Percentiles rank a stretch among this genome's conserved stretches.
Evolutionary conservation across 2,888 invertebrate genomes (phyloP).

Genomic region (Patella ulyssiponensis): DNA sequence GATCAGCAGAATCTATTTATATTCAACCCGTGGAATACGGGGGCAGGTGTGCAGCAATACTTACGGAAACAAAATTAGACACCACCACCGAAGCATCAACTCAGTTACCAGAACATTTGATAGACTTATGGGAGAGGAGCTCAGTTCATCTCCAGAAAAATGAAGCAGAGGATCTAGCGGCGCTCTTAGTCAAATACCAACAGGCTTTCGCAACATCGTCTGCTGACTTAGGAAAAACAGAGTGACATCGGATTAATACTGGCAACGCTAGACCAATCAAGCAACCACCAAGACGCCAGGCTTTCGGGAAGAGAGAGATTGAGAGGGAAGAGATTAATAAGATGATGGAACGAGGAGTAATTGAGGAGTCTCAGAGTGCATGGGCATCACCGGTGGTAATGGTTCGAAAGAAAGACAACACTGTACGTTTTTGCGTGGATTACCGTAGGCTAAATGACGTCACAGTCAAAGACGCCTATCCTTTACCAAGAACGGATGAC

Average conservation of each 20-base stretch:
- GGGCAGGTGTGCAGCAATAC: no score
- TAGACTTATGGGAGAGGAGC: conserved; percentile 7
- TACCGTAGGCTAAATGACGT: conserved; percentile 33
- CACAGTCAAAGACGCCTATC: conserved; percentile 26
- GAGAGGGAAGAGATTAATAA: no score
- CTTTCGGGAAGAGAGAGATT: conserved; percentile 25
- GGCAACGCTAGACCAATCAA: conserved; percentile 25
- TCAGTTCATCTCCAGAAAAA: not conserved
- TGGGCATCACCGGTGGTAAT: no score
- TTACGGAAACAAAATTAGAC: no score
- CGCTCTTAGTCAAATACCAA: conserved; percentile 24
- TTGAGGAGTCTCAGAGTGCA: no score
- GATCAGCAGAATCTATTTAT: no score
- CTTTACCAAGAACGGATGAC: conserved; percentile 26
- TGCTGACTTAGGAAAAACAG: conserved; percentile 25
- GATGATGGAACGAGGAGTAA: no score
- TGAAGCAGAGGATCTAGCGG: no score
- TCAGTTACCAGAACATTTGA: conserved; percentile 13
- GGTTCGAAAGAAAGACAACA: no score
- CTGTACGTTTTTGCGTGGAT: no score
- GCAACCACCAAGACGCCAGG: conserved; percentile 26
- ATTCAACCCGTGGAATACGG: no score
- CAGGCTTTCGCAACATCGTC: conserved; percentile 30
- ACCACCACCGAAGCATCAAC: not conserved
- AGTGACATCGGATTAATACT: conserved; percentile 25